Percentiles rank a stretch among this genome's conserved stretches.
Conservation (phyloP, 2,888 invertebrate species). For the Cepaea hortensis region DNA sequence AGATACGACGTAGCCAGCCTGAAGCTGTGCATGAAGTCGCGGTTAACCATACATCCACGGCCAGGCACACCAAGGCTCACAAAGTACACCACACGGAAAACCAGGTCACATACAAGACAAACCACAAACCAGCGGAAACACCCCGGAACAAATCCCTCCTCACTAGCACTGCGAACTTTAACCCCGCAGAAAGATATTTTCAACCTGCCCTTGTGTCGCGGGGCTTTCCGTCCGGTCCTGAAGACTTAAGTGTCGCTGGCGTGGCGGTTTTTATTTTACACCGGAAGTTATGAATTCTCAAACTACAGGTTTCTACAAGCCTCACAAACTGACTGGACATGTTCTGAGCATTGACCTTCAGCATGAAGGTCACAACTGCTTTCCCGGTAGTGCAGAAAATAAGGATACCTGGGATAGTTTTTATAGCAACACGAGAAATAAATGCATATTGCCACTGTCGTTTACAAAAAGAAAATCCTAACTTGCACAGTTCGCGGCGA, state of each 20-base stretch:
- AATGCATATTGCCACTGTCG: too few relatives aligned
- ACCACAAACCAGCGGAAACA: constrained; percentile 38
- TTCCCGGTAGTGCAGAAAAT: too few relatives aligned
- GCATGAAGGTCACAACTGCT: too few relatives aligned
- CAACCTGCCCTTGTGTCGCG: neutral
- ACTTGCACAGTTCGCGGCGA: too few relatives aligned
- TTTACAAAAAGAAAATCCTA: too few relatives aligned
- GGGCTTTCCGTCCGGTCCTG: too few relatives aligned
- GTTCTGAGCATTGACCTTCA: too few relatives aligned
- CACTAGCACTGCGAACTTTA: constrained; percentile 17
- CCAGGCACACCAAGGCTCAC: constrained; percentile 10
- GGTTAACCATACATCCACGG: constrained; percentile 10
- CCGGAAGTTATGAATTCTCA: neutral
- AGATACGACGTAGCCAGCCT: neutral
- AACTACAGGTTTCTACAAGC: neutral
- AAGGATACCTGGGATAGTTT: too few relatives aligned
- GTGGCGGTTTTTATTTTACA: neutral
- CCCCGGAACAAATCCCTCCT: constrained; percentile 2
- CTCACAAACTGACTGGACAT: too few relatives aligned
- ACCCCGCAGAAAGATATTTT: neutral
- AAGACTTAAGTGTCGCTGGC: too few relatives aligned
- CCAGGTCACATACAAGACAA: constrained; percentile 11
- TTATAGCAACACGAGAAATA: too few relatives aligned
- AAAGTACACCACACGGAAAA: constrained; percentile 29
- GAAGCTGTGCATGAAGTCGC: neutral